phyloP scores from a whole-genome alignment of 2,888 invertebrate genomes.

The Hylaea fasciaria region DNA sequence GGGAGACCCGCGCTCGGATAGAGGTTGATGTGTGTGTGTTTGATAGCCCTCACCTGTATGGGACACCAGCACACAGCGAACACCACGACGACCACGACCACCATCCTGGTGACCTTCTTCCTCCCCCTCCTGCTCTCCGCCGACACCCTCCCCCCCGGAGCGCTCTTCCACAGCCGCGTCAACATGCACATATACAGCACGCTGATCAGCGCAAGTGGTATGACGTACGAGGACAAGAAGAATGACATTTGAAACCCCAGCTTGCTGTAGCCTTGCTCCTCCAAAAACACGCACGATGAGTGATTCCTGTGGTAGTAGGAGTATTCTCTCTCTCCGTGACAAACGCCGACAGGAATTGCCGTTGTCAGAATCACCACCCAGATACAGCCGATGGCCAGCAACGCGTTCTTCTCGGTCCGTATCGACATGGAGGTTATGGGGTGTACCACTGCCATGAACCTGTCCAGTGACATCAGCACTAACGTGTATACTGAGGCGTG shows the following conservation, averaged over 20 bases:
- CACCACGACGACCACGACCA: slow-evolving; percentile 95
- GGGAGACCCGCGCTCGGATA: no score
- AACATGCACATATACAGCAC: slow-evolving; percentile 96
- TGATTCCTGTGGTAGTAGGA: slow-evolving; percentile 86
- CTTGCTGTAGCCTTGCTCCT: slow-evolving; percentile 86
- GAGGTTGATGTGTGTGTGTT: no score
- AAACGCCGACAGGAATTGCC: slow-evolving; percentile 91
- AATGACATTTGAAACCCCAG: slow-evolving; percentile 90
- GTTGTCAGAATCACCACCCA: slow-evolving; percentile 93
- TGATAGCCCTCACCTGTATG: slow-evolving; percentile 91
- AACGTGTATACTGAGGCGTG: slow-evolving; percentile 97
- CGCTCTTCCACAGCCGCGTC: slow-evolving; percentile 93
- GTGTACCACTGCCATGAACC: slow-evolving; percentile 96
- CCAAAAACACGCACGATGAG: slow-evolving; percentile 88
- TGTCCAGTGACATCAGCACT: slow-evolving; percentile 96
- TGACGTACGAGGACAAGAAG: slow-evolving; percentile 94
- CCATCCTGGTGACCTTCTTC: slow-evolving; percentile 95
- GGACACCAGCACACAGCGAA: slow-evolving; percentile 98
- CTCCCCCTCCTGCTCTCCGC: slow-evolving; percentile 93
- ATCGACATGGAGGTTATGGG: slow-evolving; percentile 95
- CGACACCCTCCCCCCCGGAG: slow-evolving; percentile 91
- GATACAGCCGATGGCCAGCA: slow-evolving; percentile 89
- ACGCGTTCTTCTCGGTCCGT: slow-evolving; percentile 92
- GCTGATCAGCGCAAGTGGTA: slow-evolving; percentile 94
- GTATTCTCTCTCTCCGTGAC: slow-evolving; percentile 90